Base-by-base conservation (phyloP, 2,888 invertebrate species). In the Dioctria linearis region DNA sequence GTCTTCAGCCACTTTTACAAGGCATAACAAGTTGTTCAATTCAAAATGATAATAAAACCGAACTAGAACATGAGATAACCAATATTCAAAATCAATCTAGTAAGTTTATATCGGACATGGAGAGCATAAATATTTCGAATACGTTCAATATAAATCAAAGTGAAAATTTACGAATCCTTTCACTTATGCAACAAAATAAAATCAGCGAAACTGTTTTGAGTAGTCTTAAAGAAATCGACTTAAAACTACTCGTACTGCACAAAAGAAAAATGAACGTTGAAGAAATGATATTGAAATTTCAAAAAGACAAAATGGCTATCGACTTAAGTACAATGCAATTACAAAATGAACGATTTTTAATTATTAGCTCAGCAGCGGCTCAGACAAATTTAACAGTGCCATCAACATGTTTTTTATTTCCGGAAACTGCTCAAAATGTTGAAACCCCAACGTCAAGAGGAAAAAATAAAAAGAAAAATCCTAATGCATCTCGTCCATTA, bases 231-330 rank as follows among this genome's bases (percentile, higher is more conserved):
- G 88, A 88, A 59, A 86, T 87, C 8, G 88, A 88, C 84, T 84
- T 86, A 0, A 86, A 86, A 5, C 83, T 88, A n/a, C 82, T 88
- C 83, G 87, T 88, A 80, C 82, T 87, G 63, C 87, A 87, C 46
- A 87, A 87, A 69, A 85, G 88, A 4, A 88, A 87, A 81, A 86
- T 85, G 80, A 86, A 86, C 66, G 84, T 88, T n/a, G 88, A 88
- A 42, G 88, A 88, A 79, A 87, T 87, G 86, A 87, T 88, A 25
- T 83, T 87, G 39, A 88, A 88, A 80, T 82, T 88, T 42, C 88
- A 88, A 80, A 87, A 87, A 13, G 88, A 88, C 57, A 88, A 87
- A 83, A 86, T 87, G 81, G 86, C 87, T 57, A 83, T 87, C 43
- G 88, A 88, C 79, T 82, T 86, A 81, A 80, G 80, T n/a, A 86